Evolutionary conservation across 92 coral and sea anemone species (phyloP).

Genomic region (Actinostola sp.): DNA sequence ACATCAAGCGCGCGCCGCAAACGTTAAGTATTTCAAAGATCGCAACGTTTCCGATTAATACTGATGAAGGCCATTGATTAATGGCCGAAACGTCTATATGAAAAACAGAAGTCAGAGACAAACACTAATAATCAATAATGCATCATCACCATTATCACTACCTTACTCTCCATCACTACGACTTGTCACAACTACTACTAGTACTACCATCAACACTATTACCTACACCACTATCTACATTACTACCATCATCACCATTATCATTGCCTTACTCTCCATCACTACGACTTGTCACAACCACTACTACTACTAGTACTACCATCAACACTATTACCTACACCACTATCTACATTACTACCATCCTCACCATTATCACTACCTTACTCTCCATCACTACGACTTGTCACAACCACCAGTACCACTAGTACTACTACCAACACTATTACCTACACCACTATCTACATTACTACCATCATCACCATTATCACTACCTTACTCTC

Average conservation of each 20-base stretch:
- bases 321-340: background rate
- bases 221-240: background rate
- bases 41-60: too few relatives aligned
- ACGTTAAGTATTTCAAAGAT: too few relatives aligned
- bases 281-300: background rate
- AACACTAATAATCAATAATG: too few relatives aligned
- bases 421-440: background rate
- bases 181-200: background rate
- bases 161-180: background rate
- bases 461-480: background rate
- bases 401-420: background rate
- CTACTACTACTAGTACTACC: background rate
- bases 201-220: background rate
- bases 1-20: too few relatives aligned
- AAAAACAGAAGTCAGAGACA: too few relatives aligned
- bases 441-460: background rate
- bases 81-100: too few relatives aligned
- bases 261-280: background rate
- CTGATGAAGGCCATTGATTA: too few relatives aligned
- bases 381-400: background rate
- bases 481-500: background rate
- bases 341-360: background rate
- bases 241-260: background rate
- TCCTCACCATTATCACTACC: background rate
- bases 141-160: background rate